phyloP scores from a whole-genome alignment of 2,888 invertebrate genomes.

The Kryphioiulus occultus region DNA sequence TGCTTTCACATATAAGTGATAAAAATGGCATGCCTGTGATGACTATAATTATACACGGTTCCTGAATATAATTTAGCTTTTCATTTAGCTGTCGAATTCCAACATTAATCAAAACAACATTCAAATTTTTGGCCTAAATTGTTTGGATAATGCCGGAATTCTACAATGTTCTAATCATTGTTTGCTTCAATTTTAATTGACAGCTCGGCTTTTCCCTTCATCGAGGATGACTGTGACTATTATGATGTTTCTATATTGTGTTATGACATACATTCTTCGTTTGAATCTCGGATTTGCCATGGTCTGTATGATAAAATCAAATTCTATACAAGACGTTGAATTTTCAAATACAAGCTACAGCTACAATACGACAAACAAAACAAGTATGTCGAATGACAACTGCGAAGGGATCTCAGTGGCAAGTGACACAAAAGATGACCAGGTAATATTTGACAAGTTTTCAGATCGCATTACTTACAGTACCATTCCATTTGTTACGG shows the following conservation, averaged over 20 bases:
- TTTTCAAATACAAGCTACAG: neutral
- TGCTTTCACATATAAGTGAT: no score
- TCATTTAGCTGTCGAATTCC: neutral
- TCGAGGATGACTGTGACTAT: constrained; percentile 46
- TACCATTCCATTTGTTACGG: no score
- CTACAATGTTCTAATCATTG: neutral
- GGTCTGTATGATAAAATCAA: constrained; percentile 67
- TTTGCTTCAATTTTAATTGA: neutral
- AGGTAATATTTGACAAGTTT: neutral
- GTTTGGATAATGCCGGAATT: neutral
- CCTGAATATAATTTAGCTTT: neutral
- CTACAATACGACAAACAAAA: neutral
- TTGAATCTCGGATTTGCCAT: constrained; percentile 68
- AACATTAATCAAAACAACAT: no score
- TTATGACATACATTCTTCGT: constrained; percentile 59
- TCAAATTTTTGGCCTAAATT: no score
- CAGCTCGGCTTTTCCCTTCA: constrained; percentile 50
- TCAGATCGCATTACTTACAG: no score
- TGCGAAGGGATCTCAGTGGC: neutral
- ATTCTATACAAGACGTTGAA: neutral
- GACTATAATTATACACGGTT: no score
- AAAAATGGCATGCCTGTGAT: no score
- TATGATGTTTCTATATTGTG: constrained; percentile 49
- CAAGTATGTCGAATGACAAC: neutral
- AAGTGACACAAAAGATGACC: neutral